Conservation (phyloP, 2,113 vertebrate species). For the Delphinus delphis region DNA sequence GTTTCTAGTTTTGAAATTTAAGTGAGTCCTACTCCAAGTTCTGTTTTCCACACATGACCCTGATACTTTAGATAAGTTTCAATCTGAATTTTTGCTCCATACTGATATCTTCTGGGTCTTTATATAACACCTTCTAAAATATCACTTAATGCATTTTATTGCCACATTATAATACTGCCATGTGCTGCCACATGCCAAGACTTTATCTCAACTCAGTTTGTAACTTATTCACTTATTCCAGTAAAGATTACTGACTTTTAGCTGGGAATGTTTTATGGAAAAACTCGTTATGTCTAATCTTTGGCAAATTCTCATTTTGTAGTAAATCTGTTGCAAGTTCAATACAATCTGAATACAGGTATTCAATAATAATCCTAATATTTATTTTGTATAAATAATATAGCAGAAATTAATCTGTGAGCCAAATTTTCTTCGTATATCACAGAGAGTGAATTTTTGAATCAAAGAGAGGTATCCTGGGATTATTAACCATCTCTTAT, state of each 20-base stretch:
- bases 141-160: neutral
- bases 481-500: slow-evolving; percentile 37
- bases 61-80: neutral
- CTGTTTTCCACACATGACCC: neutral
- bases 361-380: neutral
- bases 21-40: neutral
- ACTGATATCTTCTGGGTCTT: neutral
- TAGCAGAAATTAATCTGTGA: neutral
- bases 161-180: neutral
- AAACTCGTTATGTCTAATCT: neutral
- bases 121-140: neutral
- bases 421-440: neutral
- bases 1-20: neutral
- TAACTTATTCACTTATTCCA: neutral
- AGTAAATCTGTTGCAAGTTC: neutral
- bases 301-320: neutral
- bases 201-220: neutral
- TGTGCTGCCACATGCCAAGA: neutral
- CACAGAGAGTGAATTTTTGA: slow-evolving; percentile 15
- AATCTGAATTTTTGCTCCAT: neutral
- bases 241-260: neutral
- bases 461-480: neutral
- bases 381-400: neutral
- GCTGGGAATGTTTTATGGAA: neutral
- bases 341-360: neutral